Evolutionary conservation across 2,888 invertebrate species (phyloP).

Genomic region (Caenorhabditis afra): DNA sequence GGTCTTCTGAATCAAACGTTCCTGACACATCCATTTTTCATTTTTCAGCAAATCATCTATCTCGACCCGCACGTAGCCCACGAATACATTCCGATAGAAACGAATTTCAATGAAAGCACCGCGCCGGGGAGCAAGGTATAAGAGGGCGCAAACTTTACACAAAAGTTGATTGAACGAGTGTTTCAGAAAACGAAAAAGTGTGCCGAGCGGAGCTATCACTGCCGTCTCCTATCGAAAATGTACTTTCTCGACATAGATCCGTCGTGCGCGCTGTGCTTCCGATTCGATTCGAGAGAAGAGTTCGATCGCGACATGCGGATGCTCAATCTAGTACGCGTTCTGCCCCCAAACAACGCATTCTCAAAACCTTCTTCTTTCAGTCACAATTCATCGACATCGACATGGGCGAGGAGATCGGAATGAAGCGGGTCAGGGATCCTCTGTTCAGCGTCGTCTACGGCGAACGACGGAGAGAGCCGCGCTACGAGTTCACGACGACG

Average conservation of each 20-base stretch:
- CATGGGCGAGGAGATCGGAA: conserved; percentile 61
- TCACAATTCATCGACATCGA: conserved; percentile 70
- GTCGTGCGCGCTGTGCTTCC: conserved; percentile 75
- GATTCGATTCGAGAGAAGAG: conserved; percentile 41
- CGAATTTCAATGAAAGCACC: conserved; percentile 11
- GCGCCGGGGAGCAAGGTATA: conserved; percentile 19
- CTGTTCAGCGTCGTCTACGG: conserved; percentile 66
- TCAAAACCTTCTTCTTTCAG: no score
- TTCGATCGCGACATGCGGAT: conserved; percentile 56
- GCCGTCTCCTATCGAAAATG: conserved; percentile 67
- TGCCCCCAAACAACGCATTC: no score
- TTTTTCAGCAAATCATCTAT: conserved; percentile 89
- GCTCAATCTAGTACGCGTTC: conserved; percentile 65
- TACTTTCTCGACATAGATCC: conserved; percentile 70
- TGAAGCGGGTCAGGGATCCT: conserved; percentile 65
- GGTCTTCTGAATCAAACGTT: neutral
- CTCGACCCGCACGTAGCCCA: conserved; percentile 96
- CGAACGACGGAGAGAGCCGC: conserved; percentile 47
- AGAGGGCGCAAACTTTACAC: neutral
- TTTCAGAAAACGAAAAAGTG: conserved; percentile 52
- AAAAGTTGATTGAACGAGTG: neutral
- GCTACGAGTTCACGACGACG: conserved; percentile 10
- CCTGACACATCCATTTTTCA: no score
- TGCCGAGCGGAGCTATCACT: conserved; percentile 64
- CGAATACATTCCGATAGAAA: conserved; percentile 83